Evolutionary conservation across 2,888 invertebrate genomes (phyloP).

Genomic region (Apomyelois bistriatella): DNA sequence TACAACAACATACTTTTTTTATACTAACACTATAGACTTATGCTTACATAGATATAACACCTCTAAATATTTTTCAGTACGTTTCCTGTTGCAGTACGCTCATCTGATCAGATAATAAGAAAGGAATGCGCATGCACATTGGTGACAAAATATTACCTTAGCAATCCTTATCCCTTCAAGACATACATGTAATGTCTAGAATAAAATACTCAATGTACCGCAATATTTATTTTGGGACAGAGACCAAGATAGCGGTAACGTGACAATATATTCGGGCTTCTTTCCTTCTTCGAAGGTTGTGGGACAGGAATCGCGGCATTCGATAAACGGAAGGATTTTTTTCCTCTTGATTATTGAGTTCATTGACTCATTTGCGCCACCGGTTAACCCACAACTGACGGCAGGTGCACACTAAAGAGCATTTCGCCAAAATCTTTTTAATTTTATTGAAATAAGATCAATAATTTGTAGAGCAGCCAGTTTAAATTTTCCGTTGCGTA

Average conservation of each 20-base stretch:
- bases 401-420: neutral
- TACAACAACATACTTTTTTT: no score
- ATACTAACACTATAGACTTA: no score
- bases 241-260: slow-evolving; percentile 58
- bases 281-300: slow-evolving; percentile 53
- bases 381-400: slow-evolving; percentile 11
- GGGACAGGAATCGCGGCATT: slow-evolving; percentile 51
- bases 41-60: no score
- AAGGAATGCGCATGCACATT: neutral
- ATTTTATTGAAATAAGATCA: no score
- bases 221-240: slow-evolving; percentile 49
- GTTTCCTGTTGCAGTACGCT: neutral
- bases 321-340: slow-evolving; percentile 48
- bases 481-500: no score
- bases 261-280: slow-evolving; percentile 39
- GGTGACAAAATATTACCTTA: slow-evolving; percentile 1
- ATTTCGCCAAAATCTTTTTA: neutral
- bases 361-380: slow-evolving; percentile 39
- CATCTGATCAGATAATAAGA: neutral
- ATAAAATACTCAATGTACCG: slow-evolving; percentile 36
- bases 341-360: slow-evolving; percentile 43
- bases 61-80: neutral
- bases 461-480: no score
- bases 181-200: neutral
- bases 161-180: neutral